Percentiles rank a stretch among this genome's conserved stretches.
These are phyloP conservation scores for Bagarius yarrelli DNA, from an alignment of 2,113 vertebrate species.

Conservation along the genomic window DNA sequence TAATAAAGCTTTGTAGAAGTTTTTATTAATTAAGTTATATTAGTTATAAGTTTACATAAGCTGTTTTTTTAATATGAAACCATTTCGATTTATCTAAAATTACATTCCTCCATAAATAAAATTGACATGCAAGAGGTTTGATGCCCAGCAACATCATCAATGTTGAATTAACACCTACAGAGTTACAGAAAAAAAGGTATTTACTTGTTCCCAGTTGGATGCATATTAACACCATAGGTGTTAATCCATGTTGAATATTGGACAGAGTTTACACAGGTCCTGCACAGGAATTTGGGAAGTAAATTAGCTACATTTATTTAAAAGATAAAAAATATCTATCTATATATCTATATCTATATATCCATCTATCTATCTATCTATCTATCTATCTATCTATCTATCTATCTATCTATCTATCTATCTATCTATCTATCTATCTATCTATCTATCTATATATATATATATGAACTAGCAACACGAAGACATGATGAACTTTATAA, in stretches of 20 bases:
- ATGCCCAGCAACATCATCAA: background rate
- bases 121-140: background rate
- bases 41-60: background rate
- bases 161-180: slow-evolving; percentile 20
- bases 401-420: no score
- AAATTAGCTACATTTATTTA: background rate
- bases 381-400: no score
- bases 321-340: background rate
- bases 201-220: slow-evolving; percentile 4
- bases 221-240: background rate
- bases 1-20: no score
- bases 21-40: no score
- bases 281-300: background rate
- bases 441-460: background rate
- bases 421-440: no score
- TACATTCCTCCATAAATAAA: background rate
- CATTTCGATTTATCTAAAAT: background rate
- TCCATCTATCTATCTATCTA: no score
- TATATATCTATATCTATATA: no score
- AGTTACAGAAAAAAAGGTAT: background rate
- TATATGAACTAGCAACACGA: background rate
- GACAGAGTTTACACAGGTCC: background rate
- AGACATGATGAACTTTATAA: background rate
- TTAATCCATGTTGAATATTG: slow-evolving; percentile 3
- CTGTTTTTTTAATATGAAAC: background rate